Conservation (phyloP, 2,113 vertebrate species). For the Gymnocephalus cernua region DNA sequence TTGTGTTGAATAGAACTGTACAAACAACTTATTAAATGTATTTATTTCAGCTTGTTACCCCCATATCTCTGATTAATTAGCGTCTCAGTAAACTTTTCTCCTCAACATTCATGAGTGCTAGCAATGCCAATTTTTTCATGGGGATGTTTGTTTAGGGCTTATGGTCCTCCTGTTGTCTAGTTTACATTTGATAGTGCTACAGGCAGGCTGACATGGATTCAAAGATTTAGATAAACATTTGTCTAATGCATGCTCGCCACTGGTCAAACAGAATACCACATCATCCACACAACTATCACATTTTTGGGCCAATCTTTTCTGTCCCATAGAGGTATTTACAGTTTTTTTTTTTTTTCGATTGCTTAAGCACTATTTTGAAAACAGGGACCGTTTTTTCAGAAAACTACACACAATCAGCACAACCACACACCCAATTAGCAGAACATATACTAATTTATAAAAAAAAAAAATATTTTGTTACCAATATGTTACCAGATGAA, state of each 20-base stretch:
- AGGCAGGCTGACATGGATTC: constrained; percentile 52
- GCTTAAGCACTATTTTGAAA: too few relatives aligned
- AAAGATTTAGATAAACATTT: constrained; percentile 55
- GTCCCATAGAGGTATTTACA: constrained; percentile 52
- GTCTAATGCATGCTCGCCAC: constrained; percentile 31
- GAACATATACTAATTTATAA: too few relatives aligned
- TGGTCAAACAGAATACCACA: constrained; percentile 39
- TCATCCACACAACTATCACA: constrained; percentile 42
- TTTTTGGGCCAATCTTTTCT: constrained; percentile 40
- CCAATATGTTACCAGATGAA: too few relatives aligned
- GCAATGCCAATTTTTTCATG: constrained; percentile 37
- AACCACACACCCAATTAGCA: too few relatives aligned
- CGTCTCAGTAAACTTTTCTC: constrained; percentile 30
- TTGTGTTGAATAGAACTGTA: background rate
- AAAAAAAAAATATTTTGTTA: too few relatives aligned
- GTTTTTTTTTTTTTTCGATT: too few relatives aligned
- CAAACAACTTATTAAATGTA: background rate
- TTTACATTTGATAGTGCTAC: constrained; percentile 47
- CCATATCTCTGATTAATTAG: constrained; percentile 19
- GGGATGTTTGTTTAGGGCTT: constrained; percentile 39
- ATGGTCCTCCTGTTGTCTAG: constrained; percentile 54
- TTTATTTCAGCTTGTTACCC: constrained; percentile 21
- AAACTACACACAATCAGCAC: too few relatives aligned
- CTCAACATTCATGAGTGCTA: background rate
- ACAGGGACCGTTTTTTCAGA: too few relatives aligned